phyloP scores from a whole-genome alignment of 2,113 vertebrate genomes.

The Tauraco erythrolophus region DNA sequence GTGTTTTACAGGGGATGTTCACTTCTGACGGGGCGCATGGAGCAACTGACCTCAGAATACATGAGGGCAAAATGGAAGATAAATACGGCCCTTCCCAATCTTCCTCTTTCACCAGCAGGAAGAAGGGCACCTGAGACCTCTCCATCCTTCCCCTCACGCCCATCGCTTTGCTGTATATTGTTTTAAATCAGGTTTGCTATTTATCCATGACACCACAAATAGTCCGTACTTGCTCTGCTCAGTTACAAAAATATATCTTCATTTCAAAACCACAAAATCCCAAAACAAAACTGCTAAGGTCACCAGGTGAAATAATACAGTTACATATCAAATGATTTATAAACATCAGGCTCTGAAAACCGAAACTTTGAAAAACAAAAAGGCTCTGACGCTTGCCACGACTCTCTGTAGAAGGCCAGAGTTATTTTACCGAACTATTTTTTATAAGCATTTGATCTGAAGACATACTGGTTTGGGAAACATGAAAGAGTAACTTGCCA shows the following conservation, averaged over 20 bases:
- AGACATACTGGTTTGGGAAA: fast-evolving
- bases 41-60: background rate
- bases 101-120: background rate
- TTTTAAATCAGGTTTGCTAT: background rate
- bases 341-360: background rate
- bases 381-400: background rate
- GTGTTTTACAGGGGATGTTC: background rate
- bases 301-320: background rate
- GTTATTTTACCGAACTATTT: background rate
- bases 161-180: background rate
- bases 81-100: background rate
- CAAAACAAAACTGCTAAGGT: background rate
- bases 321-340: background rate
- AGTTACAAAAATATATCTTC: background rate
- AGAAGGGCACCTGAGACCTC: background rate
- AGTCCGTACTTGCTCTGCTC: background rate
- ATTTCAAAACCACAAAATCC: background rate
- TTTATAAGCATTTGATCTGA: background rate
- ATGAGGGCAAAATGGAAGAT: background rate
- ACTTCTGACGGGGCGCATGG: fast-evolving
- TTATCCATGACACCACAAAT: background rate
- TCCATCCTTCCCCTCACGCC: background rate
- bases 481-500: background rate
- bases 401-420: background rate
- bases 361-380: background rate